Evolutionary conservation across 2,797 vertebrate genomes (phyloP).

Genomic region (Sebastes nivosus): DNA sequence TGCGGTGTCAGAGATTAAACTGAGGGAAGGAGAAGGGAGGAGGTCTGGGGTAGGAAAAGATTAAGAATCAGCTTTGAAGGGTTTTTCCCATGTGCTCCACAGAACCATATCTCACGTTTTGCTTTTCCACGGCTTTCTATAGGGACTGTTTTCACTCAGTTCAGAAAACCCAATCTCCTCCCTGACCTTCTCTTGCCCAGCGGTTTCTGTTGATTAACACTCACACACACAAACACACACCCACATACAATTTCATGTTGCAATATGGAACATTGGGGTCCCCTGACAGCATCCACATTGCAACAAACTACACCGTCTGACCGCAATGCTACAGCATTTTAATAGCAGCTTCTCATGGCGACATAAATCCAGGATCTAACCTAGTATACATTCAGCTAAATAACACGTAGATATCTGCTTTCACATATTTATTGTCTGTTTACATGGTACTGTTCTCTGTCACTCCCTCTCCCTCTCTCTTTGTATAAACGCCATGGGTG

Average conservation of each 20-base stretch:
- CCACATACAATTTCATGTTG: constrained; percentile 36
- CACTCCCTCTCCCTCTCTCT: background rate
- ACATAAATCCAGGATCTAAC: background rate
- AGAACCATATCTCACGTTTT: constrained; percentile 64
- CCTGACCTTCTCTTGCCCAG: constrained; percentile 70
- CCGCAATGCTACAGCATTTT: background rate
- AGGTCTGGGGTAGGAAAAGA: constrained; percentile 62
- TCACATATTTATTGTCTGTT: background rate
- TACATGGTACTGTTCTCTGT: background rate
- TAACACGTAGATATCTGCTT: background rate
- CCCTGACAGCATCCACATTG: constrained; percentile 19
- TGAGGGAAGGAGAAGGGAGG: constrained; percentile 43
- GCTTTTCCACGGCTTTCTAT: constrained; percentile 59
- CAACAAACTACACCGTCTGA: constrained; percentile 20
- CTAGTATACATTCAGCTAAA: background rate
- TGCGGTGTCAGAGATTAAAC: constrained; percentile 74
- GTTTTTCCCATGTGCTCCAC: constrained; percentile 68
- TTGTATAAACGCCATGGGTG: constrained; percentile 39
- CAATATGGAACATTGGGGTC: constrained; percentile 29
- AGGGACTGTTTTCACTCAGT: constrained; percentile 65
- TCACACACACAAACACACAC: constrained; percentile 12
- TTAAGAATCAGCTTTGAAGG: constrained; percentile 76
- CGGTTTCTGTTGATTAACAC: constrained; percentile 68
- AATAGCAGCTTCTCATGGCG: background rate
- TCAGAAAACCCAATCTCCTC: constrained; percentile 76